Percentiles rank a stretch among this genome's conserved stretches.
phyloP scores from a whole-genome alignment of 2,797 vertebrate species.

The Anomalospiza imberbis region DNA sequence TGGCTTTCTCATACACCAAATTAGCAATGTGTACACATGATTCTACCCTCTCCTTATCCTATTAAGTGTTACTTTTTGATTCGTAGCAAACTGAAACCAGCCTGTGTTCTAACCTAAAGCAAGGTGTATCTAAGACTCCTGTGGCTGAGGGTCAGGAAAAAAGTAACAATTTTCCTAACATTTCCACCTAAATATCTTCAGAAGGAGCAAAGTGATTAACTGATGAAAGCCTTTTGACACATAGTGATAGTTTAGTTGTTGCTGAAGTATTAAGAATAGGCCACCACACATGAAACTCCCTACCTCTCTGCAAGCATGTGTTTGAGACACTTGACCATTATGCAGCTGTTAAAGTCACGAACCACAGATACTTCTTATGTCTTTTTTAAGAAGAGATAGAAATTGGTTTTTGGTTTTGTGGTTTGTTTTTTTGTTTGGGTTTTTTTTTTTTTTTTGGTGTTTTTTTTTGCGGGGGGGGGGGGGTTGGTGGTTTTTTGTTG shows the following conservation, averaged over 20 bases:
- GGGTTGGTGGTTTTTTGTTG: not conserved
- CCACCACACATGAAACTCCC: not conserved
- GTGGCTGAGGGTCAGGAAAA: not conserved
- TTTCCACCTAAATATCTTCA: not conserved
- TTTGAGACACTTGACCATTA: not conserved
- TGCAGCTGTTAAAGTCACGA: not conserved
- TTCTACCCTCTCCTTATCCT: not conserved
- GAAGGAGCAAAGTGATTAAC: not conserved
- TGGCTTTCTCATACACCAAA: not conserved
- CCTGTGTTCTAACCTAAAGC: not conserved
- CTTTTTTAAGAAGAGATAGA: not conserved
- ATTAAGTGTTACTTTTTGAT: not conserved
- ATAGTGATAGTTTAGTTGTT: not conserved
- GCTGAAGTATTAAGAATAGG: not conserved
- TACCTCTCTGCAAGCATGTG: not conserved
- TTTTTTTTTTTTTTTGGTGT: too few species aligned
- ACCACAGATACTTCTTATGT: not conserved
- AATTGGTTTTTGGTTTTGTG: not conserved
- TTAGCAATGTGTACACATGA: not conserved
- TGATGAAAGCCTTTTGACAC: not conserved
- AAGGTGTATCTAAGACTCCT: not conserved
- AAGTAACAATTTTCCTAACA: not conserved
- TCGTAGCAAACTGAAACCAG: not conserved
- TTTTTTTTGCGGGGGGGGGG: too few species aligned
- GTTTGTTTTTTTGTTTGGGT: not conserved